These are phyloP conservation scores for Agriopis aurantiaria DNA, from an alignment of 2,888 invertebrate genomes.

Conservation along the genomic window DNA sequence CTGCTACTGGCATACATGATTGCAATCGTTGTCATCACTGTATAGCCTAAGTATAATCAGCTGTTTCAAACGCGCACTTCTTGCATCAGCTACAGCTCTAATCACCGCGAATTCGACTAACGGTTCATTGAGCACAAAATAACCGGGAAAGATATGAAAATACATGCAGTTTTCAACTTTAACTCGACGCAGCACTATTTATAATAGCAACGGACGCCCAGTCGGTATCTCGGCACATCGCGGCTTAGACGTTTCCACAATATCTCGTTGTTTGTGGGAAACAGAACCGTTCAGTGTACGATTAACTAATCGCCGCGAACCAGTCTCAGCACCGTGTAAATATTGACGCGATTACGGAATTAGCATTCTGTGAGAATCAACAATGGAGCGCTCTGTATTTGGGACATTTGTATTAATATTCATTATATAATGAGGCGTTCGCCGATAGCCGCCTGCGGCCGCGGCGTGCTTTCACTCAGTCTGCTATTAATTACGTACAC, in stretches of 20 bases:
- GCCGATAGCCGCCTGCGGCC: constrained; percentile 62
- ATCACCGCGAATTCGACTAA: constrained; percentile 60
- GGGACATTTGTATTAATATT: constrained; percentile 81
- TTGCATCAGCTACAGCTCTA: constrained; percentile 40
- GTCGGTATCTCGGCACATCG: constrained; percentile 50
- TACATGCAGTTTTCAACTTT: constrained; percentile 48
- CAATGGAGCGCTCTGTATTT: constrained; percentile 67
- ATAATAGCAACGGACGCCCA: constrained; percentile 46
- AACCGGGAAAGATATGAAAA: constrained; percentile 50
- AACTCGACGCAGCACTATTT: constrained; percentile 45
- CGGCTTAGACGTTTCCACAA: constrained; percentile 52
- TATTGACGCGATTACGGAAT: constrained; percentile 53
- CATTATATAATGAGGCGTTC: constrained; percentile 81
- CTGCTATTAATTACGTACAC: constrained; percentile 79
- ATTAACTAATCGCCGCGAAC: constrained; percentile 54
- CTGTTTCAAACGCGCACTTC: constrained; percentile 30
- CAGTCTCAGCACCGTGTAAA: constrained; percentile 51
- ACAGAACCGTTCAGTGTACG: constrained; percentile 49
- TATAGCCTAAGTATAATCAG: constrained; percentile 19
- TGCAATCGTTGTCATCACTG: constrained; percentile 19
- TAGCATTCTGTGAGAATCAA: constrained; percentile 57
- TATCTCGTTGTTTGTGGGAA: constrained; percentile 56
- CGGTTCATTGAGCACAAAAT: constrained; percentile 60
- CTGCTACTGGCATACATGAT: constrained; percentile 13
- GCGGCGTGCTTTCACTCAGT: constrained; percentile 81